Evolutionary conservation across 2,797 vertebrate genomes (phyloP), one percentile per base, ranked within the genome.

Genomic region (Melopsittacus undulatus): DNA sequence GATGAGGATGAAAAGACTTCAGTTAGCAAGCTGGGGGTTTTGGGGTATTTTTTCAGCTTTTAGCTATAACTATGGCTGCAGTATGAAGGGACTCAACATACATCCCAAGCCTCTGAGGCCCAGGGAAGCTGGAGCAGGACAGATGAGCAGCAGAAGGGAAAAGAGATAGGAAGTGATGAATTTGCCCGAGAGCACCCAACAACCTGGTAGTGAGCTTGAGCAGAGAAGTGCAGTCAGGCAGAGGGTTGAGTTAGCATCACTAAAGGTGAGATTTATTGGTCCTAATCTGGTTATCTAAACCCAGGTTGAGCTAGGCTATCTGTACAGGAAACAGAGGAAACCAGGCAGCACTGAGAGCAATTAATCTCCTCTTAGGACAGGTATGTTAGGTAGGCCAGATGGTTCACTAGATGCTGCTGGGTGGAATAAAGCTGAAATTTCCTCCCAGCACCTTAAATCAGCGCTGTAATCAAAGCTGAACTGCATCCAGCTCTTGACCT

Each of bases 381-480:
- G 57, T 59, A 43, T 34, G 79, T 79, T 20, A 46, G 73, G 27
- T 38, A 74, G 59, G 27, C 77, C 94, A 95, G 91, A 91, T 83
- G 91, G 63, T 67, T 89, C 43, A 54, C 66, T 68, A 1, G 5
- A 34, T 34, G 62, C 56, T 84, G 51, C 45, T 56, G 70, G 32
- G 56, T 45, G 32, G 66, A 66, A 84, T 34, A 66, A 81, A 90
- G 61, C 42, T 26, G n/a, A 61, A 73, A 74, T 90, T 74, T 69
- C 79, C 79, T 85, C 56, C 83, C 76, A 34, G 24, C 27, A 38
- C 70, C 70, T 90, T 78, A 82, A 95, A 95, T 94, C 79, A 92
- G 36, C 6, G 16, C 23, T 12, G 42, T 40, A 82, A 83, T 48
- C 91, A 93, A 83, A 89, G 48, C 38, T 17, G 68, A 76, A 83